Evolutionary conservation across 1,140 invertebrate species (phyloP).

Genomic region (Latrodectus geometricus): DNA sequence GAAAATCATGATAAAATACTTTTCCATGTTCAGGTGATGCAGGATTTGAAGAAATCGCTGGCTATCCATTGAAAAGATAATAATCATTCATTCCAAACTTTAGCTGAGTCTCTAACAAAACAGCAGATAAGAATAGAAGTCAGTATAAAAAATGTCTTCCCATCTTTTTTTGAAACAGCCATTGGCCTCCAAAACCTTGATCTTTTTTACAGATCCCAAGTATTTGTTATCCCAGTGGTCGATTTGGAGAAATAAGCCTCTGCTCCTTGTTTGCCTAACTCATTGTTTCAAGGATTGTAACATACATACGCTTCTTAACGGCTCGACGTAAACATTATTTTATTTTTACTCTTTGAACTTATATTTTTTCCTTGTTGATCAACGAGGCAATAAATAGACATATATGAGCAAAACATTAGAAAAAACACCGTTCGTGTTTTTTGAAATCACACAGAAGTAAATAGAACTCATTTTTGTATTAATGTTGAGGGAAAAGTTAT

Average conservation of each 20-base stretch:
- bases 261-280: conserved; percentile 53
- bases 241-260: conserved; percentile 57
- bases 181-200: conserved; percentile 42
- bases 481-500: too few relatives aligned
- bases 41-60: conserved; percentile 58
- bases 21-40: conserved; percentile 48
- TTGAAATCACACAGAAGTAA: conserved; percentile 39
- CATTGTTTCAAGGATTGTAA: conserved; percentile 51
- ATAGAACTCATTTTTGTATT: too few relatives aligned
- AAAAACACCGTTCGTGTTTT: conserved; percentile 2
- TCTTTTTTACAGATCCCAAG: conserved; percentile 57
- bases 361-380: conserved; percentile 5
- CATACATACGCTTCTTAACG: conserved; percentile 30
- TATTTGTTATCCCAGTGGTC: conserved; percentile 56
- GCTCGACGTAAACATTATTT: conserved; percentile 16
- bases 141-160: conserved; percentile 41
- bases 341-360: conserved; percentile 8
- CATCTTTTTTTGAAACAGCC: conserved; percentile 27
- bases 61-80: conserved; percentile 54
- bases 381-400: conserved; percentile 39
- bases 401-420: conserved; percentile 35
- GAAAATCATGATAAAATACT: conserved; percentile 53
- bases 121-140: conserved; percentile 49
- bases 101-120: conserved; percentile 35
- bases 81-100: conserved; percentile 56